Percentiles rank a stretch among this genome's conserved stretches.
These are phyloP conservation scores for Sapayoa aenigma DNA, from an alignment of 2,113 vertebrate genomes.

Conservation along the genomic window DNA sequence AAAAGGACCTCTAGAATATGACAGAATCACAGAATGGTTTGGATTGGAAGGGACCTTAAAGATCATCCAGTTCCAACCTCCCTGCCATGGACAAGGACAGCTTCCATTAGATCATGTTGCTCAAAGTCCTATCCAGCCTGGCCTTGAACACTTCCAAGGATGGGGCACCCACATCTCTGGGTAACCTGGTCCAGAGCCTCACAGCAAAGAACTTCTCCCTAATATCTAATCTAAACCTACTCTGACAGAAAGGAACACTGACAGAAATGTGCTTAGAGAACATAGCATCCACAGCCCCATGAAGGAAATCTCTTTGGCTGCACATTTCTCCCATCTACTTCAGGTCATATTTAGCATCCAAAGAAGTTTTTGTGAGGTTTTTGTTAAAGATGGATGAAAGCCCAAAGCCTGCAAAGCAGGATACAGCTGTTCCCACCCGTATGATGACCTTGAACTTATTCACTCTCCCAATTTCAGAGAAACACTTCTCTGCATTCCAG, in stretches of 20 bases:
- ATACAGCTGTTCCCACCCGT: neutral
- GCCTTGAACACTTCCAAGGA: neutral
- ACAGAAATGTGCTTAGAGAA: neutral
- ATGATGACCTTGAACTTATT: neutral
- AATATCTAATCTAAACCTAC: neutral
- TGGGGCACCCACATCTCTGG: neutral
- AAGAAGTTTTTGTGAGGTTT: neutral
- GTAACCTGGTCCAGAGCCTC: neutral
- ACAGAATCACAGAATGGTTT: neutral
- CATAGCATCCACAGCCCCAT: fast-evolving
- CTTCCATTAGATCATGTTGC: neutral
- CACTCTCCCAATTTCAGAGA: neutral
- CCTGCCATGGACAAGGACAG: neutral
- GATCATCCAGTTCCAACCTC: neutral
- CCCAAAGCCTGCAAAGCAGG: neutral
- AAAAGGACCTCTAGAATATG: neutral
- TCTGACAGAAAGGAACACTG: neutral
- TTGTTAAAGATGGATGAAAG: neutral
- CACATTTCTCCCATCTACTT: neutral
- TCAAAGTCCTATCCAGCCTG: neutral
- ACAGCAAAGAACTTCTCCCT: neutral
- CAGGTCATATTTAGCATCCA: neutral
- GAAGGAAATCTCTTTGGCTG: neutral
- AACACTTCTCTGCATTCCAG: neutral
- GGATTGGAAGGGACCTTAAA: neutral